Conservation (phyloP, 2,113 vertebrate species). For the Alethe castanea region DNA sequence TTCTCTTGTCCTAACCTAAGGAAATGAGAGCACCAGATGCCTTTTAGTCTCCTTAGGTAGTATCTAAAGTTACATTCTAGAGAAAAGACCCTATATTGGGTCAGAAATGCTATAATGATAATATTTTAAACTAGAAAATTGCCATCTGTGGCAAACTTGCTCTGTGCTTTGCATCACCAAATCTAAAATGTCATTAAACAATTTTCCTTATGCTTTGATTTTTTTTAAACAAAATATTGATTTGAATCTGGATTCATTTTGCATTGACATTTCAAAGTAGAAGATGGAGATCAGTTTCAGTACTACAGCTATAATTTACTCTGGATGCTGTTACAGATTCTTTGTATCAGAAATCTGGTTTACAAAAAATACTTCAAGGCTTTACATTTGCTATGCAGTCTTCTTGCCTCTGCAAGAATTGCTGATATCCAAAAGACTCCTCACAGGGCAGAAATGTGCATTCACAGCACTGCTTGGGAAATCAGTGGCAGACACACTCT, state of each 20-base stretch:
- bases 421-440: neutral
- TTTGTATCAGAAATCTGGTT: neutral
- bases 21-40: neutral
- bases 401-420: neutral
- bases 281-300: neutral
- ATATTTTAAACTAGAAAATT: neutral
- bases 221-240: neutral
- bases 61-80: neutral
- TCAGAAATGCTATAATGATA: neutral
- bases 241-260: neutral
- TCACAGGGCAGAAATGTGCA: neutral
- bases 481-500: neutral
- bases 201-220: neutral
- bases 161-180: neutral
- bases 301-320: neutral
- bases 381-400: neutral
- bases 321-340: neutral
- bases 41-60: neutral
- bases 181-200: neutral
- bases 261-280: neutral
- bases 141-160: neutral
- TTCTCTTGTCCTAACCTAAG: neutral
- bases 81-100: neutral
- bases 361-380: neutral
- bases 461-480: neutral